Conservation (phyloP, 1,140 invertebrate genomes). For the Lordiphosa stackelbergi region DNA sequence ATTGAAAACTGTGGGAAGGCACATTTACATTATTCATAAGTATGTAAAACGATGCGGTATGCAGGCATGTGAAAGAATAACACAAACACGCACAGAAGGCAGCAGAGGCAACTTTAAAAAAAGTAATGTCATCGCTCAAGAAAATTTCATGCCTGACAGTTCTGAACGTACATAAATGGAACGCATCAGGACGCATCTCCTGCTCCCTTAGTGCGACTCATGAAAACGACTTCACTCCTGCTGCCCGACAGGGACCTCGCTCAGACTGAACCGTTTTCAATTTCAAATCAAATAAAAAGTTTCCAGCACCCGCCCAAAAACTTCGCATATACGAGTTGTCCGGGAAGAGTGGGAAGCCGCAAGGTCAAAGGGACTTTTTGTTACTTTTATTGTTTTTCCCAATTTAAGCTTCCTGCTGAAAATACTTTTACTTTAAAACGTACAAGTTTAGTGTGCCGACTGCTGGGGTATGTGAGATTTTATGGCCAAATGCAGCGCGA, state of each 20-base stretch:
- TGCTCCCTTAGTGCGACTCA: too few species aligned
- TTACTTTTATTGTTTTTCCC: slow-evolving; percentile 36
- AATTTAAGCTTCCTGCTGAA: slow-evolving; percentile 29
- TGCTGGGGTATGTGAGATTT: slow-evolving; percentile 7
- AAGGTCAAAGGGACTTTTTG: slow-evolving; percentile 52
- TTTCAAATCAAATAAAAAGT: slow-evolving; percentile 60
- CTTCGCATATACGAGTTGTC: slow-evolving; percentile 18
- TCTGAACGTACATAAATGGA: slow-evolving; percentile 19
- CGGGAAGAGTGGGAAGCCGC: slow-evolving; percentile 16
- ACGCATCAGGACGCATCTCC: slow-evolving; percentile 1
- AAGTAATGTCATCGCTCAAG: slow-evolving; percentile 24
- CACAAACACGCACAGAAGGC: slow-evolving; percentile 1
- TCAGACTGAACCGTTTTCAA: slow-evolving; percentile 47
- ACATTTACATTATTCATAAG: slow-evolving; percentile 50
- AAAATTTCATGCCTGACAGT: slow-evolving; percentile 45
- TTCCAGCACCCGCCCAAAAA: slow-evolving; percentile 27
- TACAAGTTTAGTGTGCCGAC: slow-evolving; percentile 18
- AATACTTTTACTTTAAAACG: slow-evolving; percentile 45
- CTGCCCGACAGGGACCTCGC: slow-evolving; percentile 4
- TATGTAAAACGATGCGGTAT: slow-evolving; percentile 45
- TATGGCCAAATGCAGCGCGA: slow-evolving; percentile 33
- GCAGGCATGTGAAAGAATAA: slow-evolving; percentile 24
- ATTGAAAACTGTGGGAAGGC: background rate
- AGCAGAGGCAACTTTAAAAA: slow-evolving; percentile 14
- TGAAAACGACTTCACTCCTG: background rate